Conservation (phyloP, 2,113 vertebrate species). For the Lamprologus sp. region DNA sequence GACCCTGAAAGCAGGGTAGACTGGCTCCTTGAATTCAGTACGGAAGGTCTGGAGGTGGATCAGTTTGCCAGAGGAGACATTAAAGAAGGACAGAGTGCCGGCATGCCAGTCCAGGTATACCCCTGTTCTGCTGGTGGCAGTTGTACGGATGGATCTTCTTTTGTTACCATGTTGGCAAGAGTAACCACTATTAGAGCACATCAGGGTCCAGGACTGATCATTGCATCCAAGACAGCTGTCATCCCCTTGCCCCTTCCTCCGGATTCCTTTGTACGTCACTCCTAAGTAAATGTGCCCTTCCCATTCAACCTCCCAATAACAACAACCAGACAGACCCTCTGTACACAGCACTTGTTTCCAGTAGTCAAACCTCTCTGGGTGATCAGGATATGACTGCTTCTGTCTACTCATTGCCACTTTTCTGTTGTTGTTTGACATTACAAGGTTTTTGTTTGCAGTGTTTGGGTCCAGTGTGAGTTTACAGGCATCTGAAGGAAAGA, state of each 20-base stretch:
- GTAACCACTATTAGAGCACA: neutral
- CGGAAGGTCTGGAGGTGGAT: neutral
- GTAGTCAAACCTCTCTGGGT: conserved; percentile 11
- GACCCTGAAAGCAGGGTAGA: conserved; percentile 27
- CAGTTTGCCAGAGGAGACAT: neutral
- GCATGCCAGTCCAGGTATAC: conserved; percentile 19
- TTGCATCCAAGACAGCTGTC: conserved; percentile 5
- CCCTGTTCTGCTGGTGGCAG: neutral
- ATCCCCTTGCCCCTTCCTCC: neutral
- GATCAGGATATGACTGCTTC: conserved; percentile 1
- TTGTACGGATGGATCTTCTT: rapidly evolving
- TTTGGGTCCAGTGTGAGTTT: conserved; percentile 6
- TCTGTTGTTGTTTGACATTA: neutral
- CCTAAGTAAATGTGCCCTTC: neutral
- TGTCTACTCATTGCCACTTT: neutral
- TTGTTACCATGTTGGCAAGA: neutral
- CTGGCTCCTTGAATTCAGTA: conserved; percentile 6
- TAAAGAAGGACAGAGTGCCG: conserved; percentile 19
- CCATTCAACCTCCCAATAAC: conserved; percentile 38
- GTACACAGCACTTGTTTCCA: conserved; percentile 34
- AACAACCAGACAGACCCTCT: neutral
- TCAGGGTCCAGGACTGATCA: conserved; percentile 16
- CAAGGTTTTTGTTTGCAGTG: neutral
- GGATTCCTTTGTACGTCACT: neutral
- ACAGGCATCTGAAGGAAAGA: neutral